Percentiles rank a stretch among this genome's conserved stretches.
Evolutionary conservation across 2,797 vertebrate genomes (phyloP).

Genomic region (Syndactyla subalaris): DNA sequence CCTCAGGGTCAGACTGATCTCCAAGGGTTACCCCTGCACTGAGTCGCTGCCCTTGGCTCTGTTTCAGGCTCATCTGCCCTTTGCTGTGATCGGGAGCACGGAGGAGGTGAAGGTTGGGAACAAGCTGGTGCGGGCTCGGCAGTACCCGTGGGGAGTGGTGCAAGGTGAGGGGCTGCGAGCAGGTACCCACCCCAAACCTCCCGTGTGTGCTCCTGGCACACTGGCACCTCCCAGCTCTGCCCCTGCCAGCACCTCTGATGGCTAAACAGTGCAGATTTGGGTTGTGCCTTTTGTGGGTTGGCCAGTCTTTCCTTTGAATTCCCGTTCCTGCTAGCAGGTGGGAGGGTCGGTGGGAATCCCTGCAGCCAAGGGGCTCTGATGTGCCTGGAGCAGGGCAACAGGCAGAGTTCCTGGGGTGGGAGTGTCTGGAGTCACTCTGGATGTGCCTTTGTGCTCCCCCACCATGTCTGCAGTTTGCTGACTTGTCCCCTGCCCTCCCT

Average conservation of each 20-base stretch:
- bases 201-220: accelerated
- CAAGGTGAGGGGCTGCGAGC: conserved; percentile 85
- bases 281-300: background rate
- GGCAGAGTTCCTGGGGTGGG: background rate
- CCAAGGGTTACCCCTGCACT: background rate
- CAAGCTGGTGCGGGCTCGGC: conserved; percentile 95
- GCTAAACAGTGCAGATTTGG: accelerated
- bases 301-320: background rate
- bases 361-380: background rate
- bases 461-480: background rate
- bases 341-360: background rate
- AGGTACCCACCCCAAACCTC: background rate
- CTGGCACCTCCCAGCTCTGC: background rate
- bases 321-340: accelerated
- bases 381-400: background rate
- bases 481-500: background rate
- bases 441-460: accelerated
- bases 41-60: background rate
- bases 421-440: accelerated
- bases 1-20: background rate
- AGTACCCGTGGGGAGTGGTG: conserved; percentile 98
- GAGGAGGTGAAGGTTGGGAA: conserved; percentile 99
- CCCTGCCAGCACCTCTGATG: background rate
- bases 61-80: conserved; percentile 93
- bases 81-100: conserved; percentile 96